A percentile compares a stretch with the other conserved stretches of the same genome.
These are phyloP conservation scores for Echinometra lucunter DNA, from an alignment of 53 echinoderm and acorn worm genomes.

Conservation along the genomic window DNA sequence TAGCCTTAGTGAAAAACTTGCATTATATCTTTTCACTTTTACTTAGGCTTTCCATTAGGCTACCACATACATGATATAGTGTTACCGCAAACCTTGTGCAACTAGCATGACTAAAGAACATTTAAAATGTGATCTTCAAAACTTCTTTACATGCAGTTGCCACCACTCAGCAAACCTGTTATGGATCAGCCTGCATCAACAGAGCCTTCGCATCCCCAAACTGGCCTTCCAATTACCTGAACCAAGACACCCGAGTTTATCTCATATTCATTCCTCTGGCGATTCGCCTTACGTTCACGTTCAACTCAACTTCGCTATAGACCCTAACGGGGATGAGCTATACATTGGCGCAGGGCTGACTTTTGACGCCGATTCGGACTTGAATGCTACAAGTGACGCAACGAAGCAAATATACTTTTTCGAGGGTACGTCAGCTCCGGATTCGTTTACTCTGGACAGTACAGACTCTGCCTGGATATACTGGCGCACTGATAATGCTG, in stretches of 20 bases:
- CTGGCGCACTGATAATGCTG: not conserved
- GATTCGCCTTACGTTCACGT: not conserved
- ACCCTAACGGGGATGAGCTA: not conserved
- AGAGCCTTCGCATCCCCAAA: not conserved
- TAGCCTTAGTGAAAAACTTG: too few relatives aligned
- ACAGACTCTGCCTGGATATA: slow-evolving; percentile 4
- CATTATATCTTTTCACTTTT: too few relatives aligned
- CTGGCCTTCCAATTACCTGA: not conserved
- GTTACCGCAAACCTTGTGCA: too few relatives aligned
- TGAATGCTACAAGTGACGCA: not conserved
- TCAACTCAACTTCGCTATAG: not conserved
- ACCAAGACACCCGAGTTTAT: not conserved
- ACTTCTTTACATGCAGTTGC: not conserved
- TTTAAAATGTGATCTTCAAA: not conserved
- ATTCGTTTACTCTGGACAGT: not conserved
- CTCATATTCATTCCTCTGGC: slow-evolving; percentile 38
- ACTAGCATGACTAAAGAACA: too few relatives aligned
- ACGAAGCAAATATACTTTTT: not conserved
- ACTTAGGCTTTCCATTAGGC: too few relatives aligned
- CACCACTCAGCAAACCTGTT: not conserved
- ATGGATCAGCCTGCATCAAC: not conserved
- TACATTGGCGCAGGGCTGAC: slow-evolving; percentile 22
- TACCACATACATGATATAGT: too few relatives aligned
- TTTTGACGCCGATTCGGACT: not conserved
- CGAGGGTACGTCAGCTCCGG: not conserved